Base-by-base conservation (phyloP, 2,113 vertebrate species). In the Alexandromys fortis region DNA sequence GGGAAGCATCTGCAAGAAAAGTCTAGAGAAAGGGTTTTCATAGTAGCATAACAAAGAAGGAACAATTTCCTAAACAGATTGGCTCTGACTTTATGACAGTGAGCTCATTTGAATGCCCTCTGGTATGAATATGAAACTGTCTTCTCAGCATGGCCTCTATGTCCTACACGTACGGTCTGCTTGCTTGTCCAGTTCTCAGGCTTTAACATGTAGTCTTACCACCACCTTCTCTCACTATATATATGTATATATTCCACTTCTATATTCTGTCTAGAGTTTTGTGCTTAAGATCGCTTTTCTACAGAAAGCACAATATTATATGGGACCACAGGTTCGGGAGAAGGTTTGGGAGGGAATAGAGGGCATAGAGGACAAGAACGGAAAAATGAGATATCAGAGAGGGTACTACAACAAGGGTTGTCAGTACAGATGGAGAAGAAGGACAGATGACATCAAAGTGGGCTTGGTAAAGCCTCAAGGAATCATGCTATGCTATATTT, bases 201-300 rank as follows among this genome's bases (percentile, higher is more conserved):
- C 7, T 3, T 63, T 35, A 2, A 26, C 28, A 63, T 19, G 1
- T 4, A 47, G 5, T 9, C 13, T 42, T 4, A 1, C 12, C 22
- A 21, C 3, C 1, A 9, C 3, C 1, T 7, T 16, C 7, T 14
- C 3, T 91, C 30, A 24, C 19, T 9, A 4, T 26, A 35, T n/a
- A n/a, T n/a, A n/a, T n/a, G n/a, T n/a, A 73, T 9, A 63, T 49
- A 63, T 55, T 33, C 4, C 6, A 55, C 7, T 49, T 82, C 52
- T 91, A 33, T 82, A 19, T 52, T 77, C 45, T 61, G 1, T n/a
- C 26, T 26, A 33, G 26, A 35, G 24, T 38, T 91, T 55, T 90
- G 58, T 2, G 38, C 24, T 33, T 76, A 38, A 76, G 88, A 73
- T 67, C 24, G 47, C 26, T 21, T 82, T 22, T 47, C 21, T 67